A percentile compares a stretch with the other conserved stretches of the same genome.
Conservation (phyloP, 2,113 vertebrate genomes). For the Zingel zingel region DNA sequence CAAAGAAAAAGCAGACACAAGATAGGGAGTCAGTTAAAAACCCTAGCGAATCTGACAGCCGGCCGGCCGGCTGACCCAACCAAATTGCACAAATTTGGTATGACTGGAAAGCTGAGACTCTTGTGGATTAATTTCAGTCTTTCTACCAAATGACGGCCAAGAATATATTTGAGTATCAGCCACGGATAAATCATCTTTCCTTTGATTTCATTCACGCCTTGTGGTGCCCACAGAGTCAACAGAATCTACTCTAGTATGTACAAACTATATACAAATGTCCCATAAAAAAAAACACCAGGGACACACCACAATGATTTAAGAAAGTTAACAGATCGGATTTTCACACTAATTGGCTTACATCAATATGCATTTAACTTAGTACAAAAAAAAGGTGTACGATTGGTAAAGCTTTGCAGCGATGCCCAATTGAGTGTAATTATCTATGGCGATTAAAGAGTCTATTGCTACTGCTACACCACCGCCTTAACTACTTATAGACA, state of each 20-base stretch:
- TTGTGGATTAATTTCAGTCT: no score
- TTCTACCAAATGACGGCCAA: not conserved
- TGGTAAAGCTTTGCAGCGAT: not conserved
- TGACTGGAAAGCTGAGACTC: no score
- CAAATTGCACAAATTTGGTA: no score
- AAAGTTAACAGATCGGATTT: not conserved
- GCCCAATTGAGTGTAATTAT: not conserved
- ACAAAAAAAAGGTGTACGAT: not conserved
- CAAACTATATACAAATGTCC: not conserved
- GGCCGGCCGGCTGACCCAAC: no score
- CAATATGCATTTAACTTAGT: not conserved
- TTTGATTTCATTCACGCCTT: not conserved
- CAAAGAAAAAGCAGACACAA: conserved; percentile 4
- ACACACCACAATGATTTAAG: not conserved
- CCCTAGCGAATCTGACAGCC: no score
- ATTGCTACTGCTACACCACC: no score
- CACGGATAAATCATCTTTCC: not conserved
- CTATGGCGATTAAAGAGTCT: no score
- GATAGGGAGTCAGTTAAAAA: not conserved
- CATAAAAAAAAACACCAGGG: not conserved
- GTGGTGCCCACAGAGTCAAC: not conserved
- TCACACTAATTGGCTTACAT: not conserved
- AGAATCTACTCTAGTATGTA: not conserved
- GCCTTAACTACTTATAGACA: no score
- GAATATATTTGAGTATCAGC: not conserved